Evolutionary conservation across 2,888 invertebrate genomes (phyloP).

Genomic region (Ferrisia virgata): DNA sequence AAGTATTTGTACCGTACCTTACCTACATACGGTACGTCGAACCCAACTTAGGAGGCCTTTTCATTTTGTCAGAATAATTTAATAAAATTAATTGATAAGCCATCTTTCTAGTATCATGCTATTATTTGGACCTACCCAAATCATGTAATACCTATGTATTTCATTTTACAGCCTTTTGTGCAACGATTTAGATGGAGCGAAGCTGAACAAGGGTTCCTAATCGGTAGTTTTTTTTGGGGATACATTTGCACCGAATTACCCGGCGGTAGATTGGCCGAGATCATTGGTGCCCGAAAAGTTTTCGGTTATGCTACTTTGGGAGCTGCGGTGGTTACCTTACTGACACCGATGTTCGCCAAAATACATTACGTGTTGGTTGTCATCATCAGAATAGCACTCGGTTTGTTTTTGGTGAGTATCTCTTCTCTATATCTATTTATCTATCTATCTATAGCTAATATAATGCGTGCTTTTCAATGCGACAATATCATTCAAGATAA

Average conservation of each 20-base stretch:
- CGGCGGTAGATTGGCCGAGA: slow-evolving; percentile 79
- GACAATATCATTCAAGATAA: too few relatives aligned
- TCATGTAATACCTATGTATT: too few relatives aligned
- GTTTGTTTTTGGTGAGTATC: slow-evolving; percentile 64
- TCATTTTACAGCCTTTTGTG: background rate
- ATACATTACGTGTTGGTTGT: slow-evolving; percentile 65
- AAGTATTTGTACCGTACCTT: background rate
- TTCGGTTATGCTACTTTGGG: slow-evolving; percentile 83
- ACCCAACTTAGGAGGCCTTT: too few relatives aligned
- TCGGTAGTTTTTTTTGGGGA: slow-evolving; percentile 89
- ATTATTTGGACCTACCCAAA: too few relatives aligned
- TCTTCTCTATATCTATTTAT: background rate
- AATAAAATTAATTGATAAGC: too few relatives aligned
- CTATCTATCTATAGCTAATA: too few relatives aligned
- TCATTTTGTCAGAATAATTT: too few relatives aligned
- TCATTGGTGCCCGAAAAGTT: slow-evolving; percentile 77
- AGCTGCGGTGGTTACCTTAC: slow-evolving; percentile 74
- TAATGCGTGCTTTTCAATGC: too few relatives aligned
- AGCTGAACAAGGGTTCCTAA: slow-evolving; percentile 72
- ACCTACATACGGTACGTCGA: background rate
- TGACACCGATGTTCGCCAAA: slow-evolving; percentile 74
- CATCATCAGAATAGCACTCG: slow-evolving; percentile 69
- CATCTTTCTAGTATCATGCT: too few relatives aligned
- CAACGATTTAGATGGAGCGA: slow-evolving; percentile 70
- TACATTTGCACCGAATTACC: slow-evolving; percentile 86